These are phyloP conservation scores for Ibycter americanus DNA, from an alignment of 2,797 vertebrate species.

Conservation along the genomic window DNA sequence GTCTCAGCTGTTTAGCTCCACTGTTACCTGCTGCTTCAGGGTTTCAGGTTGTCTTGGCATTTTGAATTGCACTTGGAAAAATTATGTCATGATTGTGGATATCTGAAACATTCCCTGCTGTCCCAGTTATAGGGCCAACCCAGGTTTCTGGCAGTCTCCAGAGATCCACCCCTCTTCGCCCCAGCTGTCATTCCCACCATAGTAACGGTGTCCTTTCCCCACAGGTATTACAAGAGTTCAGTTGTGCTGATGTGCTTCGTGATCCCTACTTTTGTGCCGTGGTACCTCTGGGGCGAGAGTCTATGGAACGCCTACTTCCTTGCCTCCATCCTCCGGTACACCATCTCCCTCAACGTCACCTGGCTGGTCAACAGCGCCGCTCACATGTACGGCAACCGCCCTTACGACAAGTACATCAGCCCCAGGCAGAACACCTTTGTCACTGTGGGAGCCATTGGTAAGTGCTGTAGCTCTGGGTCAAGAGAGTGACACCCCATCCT, in stretches of 20 bases:
- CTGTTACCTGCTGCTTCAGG: background rate
- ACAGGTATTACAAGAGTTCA: constrained; percentile 78
- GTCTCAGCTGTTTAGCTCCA: background rate
- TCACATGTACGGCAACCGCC: constrained; percentile 83
- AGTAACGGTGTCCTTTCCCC: background rate
- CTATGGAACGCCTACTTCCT: constrained; percentile 85
- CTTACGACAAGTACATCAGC: constrained; percentile 80
- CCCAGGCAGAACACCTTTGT: constrained; percentile 81
- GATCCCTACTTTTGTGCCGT: constrained; percentile 80
- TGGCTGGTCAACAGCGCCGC: constrained; percentile 85
- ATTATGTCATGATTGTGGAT: background rate
- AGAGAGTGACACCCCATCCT: background rate
- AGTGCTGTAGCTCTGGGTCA: constrained; percentile 11
- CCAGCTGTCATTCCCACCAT: background rate
- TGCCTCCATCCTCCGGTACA: constrained; percentile 80
- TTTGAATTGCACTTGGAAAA: background rate
- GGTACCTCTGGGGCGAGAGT: constrained; percentile 82
- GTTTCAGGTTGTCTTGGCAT: background rate
- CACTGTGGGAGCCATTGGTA: constrained; percentile 80
- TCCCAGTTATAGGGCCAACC: background rate
- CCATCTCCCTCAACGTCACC: constrained; percentile 78
- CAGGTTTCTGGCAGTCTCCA: background rate
- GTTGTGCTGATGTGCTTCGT: constrained; percentile 83
- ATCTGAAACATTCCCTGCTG: background rate
- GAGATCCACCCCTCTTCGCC: background rate